Conservation (phyloP, 2,797 vertebrate genomes). For the Peromyscus aztecus region DNA sequence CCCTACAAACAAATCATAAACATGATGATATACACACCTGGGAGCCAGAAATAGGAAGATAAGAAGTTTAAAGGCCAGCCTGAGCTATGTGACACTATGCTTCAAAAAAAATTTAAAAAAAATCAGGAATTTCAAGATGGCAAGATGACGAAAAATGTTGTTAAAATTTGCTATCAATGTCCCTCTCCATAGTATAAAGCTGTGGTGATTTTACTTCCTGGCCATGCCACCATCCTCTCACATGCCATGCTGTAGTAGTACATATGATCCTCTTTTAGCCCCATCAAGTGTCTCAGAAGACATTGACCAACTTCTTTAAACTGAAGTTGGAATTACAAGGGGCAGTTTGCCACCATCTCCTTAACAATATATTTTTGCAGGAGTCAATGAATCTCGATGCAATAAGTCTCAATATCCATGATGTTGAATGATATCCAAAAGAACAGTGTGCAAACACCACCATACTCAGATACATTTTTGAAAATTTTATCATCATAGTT, state of each 20-base stretch:
- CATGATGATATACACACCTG: neutral
- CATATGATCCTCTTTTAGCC: neutral
- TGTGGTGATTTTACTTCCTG: neutral
- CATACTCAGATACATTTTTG: neutral
- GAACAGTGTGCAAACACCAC: neutral
- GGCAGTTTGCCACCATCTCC: neutral
- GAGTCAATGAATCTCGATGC: neutral
- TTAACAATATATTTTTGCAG: neutral
- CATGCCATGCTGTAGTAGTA: rapidly evolving
- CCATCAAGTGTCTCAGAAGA: neutral
- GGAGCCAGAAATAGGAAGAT: neutral
- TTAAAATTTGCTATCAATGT: neutral
- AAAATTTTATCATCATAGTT: neutral
- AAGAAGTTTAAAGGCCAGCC: neutral
- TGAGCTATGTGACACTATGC: neutral
- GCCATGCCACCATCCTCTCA: neutral
- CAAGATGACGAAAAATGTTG: neutral
- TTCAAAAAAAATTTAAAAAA: neutral
- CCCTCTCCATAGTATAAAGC: neutral
- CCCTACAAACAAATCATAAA: neutral
- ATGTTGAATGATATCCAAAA: neutral
- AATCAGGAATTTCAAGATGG: neutral
- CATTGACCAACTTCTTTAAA: neutral
- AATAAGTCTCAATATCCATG: neutral
- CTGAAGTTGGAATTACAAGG: neutral